Evolutionary conservation across 2,113 vertebrate species (phyloP).

Genomic region (Puffinus mauretanicus): DNA sequence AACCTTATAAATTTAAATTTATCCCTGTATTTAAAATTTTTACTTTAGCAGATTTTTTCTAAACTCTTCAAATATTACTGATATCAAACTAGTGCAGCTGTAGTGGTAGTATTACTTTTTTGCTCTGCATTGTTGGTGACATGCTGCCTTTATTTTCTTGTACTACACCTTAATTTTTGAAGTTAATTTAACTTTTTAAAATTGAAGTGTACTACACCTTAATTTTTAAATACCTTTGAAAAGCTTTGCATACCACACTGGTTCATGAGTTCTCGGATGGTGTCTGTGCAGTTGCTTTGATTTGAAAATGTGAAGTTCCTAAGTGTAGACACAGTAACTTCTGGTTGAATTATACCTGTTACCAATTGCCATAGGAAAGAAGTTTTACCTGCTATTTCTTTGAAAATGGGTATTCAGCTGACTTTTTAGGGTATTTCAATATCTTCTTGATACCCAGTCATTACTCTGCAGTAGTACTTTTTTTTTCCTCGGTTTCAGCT

Average conservation of each 20-base stretch:
- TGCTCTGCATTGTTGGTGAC: background rate
- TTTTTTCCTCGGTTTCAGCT: background rate
- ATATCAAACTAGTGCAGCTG: background rate
- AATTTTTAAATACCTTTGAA: background rate
- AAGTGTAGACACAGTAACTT: background rate
- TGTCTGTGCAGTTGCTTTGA: background rate
- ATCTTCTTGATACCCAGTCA: background rate
- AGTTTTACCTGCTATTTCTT: background rate
- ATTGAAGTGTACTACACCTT: background rate
- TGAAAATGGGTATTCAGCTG: background rate
- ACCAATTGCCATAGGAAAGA: background rate
- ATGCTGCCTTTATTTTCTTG: background rate
- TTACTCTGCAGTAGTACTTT: background rate
- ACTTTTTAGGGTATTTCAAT: background rate
- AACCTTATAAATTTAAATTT: background rate
- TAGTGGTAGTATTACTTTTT: background rate
- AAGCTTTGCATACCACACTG: background rate
- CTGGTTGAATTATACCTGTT: background rate
- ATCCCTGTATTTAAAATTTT: background rate
- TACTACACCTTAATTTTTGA: background rate
- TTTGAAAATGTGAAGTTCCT: background rate
- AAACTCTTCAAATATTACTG: background rate
- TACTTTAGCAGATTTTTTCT: background rate
- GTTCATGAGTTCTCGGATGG: background rate
- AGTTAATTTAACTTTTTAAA: background rate